phyloP scores from a whole-genome alignment of 37 sponge, comb jelly and placozoan genomes.

The Ianthella basta region DNA sequence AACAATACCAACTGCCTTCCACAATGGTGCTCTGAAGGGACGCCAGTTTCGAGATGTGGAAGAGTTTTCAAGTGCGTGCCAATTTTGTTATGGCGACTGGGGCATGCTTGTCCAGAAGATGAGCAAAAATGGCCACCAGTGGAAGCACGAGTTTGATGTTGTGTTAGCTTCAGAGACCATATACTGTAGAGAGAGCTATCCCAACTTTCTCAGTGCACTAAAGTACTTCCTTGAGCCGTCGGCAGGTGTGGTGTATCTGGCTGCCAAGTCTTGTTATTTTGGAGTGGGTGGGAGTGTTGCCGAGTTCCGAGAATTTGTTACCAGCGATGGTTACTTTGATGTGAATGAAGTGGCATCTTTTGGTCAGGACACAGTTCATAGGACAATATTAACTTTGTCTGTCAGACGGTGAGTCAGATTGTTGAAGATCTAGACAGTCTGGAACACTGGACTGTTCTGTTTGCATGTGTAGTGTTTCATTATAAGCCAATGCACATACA shows the following conservation, averaged over 20 bases:
- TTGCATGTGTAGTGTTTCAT: too few species aligned
- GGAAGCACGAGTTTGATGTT: conserved; percentile 64
- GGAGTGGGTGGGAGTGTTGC: conserved; percentile 90
- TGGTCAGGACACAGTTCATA: conserved; percentile 9
- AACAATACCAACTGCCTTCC: conserved; percentile 80
- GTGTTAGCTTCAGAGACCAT: conserved; percentile 97
- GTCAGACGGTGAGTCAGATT: neutral
- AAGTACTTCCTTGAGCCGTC: conserved; percentile 35
- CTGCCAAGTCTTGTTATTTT: conserved; percentile 93
- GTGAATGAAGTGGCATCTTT: conserved; percentile 18
- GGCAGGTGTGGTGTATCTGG: conserved; percentile 75
- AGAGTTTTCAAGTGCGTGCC: neutral
- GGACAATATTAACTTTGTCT: conserved; percentile 37
- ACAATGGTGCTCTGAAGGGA: conserved; percentile 29
- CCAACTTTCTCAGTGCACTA: conserved; percentile 64
- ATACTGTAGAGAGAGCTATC: conserved; percentile 68
- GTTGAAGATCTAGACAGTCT: too few species aligned
- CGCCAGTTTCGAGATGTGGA: neutral
- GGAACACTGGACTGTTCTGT: too few species aligned
- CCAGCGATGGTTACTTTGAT: conserved; percentile 54
- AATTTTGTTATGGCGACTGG: conserved; percentile 86
- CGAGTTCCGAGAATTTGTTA: conserved; percentile 71
- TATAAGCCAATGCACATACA: too few species aligned
- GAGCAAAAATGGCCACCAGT: neutral
- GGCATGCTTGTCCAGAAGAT: neutral